phyloP scores from a whole-genome alignment of 2,797 vertebrate species.

The Glyptemys insculpta region DNA sequence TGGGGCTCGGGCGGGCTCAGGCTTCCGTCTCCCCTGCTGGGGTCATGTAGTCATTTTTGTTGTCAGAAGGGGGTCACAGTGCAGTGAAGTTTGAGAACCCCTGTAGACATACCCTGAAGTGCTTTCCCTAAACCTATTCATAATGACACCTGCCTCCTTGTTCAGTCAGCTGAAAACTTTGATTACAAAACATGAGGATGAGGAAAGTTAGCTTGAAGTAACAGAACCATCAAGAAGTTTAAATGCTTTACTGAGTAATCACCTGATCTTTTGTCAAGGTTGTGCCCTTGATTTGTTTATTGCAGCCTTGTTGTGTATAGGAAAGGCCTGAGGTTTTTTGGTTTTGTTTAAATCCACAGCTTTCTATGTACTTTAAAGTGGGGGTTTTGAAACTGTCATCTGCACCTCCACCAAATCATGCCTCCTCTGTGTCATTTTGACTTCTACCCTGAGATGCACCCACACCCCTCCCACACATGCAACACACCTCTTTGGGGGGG shows the following conservation, averaged over 20 bases:
- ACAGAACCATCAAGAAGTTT: background rate
- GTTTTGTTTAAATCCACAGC: no score
- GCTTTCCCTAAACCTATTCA: fast-evolving
- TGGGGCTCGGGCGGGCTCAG: no score
- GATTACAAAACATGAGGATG: background rate
- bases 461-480: background rate
- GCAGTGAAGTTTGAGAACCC: no score
- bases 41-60: no score
- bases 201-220: background rate
- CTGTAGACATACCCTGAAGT: background rate
- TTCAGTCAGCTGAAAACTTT: background rate
- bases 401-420: background rate
- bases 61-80: no score
- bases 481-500: fast-evolving
- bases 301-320: background rate
- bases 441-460: background rate
- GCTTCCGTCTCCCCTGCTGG: no score
- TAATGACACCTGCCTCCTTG: background rate
- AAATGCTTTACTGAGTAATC: background rate
- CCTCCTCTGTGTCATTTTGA: background rate
- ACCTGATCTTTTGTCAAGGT: background rate
- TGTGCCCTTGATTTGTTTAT: background rate
- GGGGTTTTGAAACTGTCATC: background rate
- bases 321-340: fast-evolving
- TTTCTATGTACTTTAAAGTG: background rate